These are phyloP conservation scores for Lepeophtheirus nordmannii DNA, from an alignment of 2,888 invertebrate species.

Conservation along the genomic window DNA sequence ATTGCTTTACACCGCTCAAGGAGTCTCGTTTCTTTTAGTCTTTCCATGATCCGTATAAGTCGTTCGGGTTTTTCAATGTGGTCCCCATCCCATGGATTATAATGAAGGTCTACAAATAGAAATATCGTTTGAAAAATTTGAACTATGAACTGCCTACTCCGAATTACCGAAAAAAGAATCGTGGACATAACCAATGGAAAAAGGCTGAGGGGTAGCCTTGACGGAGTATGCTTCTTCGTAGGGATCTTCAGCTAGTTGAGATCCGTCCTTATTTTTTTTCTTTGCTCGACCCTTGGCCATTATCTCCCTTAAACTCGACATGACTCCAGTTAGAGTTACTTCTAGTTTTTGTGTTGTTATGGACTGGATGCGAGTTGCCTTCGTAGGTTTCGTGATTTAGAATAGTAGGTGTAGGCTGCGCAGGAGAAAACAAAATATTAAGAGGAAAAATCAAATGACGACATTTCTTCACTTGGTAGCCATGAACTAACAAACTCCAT, in stretches of 20 bases:
- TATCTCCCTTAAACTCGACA: background rate
- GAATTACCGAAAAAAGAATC: background rate
- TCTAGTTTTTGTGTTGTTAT: too few relatives aligned
- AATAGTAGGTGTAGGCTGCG: too few relatives aligned
- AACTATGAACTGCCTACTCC: background rate
- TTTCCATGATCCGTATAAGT: slow-evolving; percentile 29
- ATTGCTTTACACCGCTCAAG: slow-evolving; percentile 71
- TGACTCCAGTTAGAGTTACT: background rate
- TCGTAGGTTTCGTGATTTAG: too few relatives aligned
- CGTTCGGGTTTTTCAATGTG: slow-evolving; percentile 16
- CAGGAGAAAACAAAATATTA: too few relatives aligned
- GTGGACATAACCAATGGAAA: background rate
- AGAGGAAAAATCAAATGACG: too few relatives aligned
- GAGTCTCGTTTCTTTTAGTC: slow-evolving; percentile 75
- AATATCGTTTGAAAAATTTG: background rate
- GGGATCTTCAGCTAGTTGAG: background rate
- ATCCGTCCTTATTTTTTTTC: background rate
- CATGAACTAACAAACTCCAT: too few relatives aligned
- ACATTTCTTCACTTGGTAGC: too few relatives aligned
- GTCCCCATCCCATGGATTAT: slow-evolving; percentile 12
- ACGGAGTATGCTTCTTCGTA: background rate
- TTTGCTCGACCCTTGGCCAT: background rate
- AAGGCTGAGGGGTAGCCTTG: background rate
- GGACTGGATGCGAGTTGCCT: too few relatives aligned
- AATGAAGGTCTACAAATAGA: background rate